A percentile compares a stretch with the other conserved stretches of the same genome.
Evolutionary conservation across 2,113 vertebrate genomes (phyloP).

Genomic region (Prunella himalayana): DNA sequence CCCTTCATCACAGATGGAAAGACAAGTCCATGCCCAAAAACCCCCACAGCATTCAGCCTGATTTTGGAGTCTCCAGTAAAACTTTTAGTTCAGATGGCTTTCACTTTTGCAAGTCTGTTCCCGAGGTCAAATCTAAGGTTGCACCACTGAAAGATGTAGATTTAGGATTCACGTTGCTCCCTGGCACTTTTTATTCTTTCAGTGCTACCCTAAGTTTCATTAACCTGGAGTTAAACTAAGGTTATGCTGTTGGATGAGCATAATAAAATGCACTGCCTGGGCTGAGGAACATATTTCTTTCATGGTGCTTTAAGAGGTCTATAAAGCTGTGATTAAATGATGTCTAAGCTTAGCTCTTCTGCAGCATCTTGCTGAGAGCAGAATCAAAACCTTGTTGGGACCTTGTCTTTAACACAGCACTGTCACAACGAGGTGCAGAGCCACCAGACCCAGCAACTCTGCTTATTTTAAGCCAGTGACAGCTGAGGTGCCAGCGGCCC

Average conservation of each 20-base stretch:
- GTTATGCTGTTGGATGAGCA: constrained; percentile 15
- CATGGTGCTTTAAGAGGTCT: constrained; percentile 1
- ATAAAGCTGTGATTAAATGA: constrained; percentile 49
- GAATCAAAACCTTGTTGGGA: constrained; percentile 5
- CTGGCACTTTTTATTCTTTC: not conserved
- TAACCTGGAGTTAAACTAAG: constrained; percentile 48
- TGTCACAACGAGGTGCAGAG: not conserved
- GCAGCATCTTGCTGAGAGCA: constrained; percentile 34
- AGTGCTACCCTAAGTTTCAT: constrained; percentile 13
- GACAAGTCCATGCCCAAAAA: not conserved
- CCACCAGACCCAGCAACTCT: not conserved
- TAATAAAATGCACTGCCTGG: constrained; percentile 23
- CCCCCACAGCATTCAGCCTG: not conserved
- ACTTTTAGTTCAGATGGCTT: not conserved
- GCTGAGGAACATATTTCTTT: constrained; percentile 23
- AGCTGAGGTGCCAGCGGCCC: constrained; percentile 21
- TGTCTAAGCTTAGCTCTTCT: constrained; percentile 20
- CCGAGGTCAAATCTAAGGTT: not conserved
- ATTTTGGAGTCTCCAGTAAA: not conserved
- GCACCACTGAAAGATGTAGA: not conserved
- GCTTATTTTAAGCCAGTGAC: constrained; percentile 42
- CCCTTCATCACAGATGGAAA: not conserved
- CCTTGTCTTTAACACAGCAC: not conserved
- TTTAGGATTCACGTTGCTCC: not conserved
- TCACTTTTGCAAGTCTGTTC: not conserved